Percentiles rank a stretch among this genome's conserved stretches.
These are phyloP conservation scores for Celastrina argiolus DNA, from an alignment of 2,888 invertebrate genomes.

Conservation along the genomic window DNA sequence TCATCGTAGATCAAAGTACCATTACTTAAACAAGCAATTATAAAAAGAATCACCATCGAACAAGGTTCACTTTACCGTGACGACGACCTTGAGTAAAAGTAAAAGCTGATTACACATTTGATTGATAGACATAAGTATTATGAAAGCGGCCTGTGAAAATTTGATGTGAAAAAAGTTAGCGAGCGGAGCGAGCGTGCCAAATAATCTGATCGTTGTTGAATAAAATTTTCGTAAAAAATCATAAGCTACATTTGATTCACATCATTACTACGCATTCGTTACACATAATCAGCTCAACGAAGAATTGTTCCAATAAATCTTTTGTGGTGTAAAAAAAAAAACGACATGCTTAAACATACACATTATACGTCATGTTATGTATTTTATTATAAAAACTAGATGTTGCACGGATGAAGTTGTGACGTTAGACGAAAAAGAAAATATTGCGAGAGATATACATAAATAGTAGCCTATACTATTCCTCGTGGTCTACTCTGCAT, in stretches of 20 bases:
- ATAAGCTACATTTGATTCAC: neutral
- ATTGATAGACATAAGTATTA: constrained; percentile 19
- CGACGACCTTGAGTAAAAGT: constrained; percentile 70
- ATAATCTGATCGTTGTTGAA: neutral
- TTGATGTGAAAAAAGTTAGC: neutral
- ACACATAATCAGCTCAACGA: neutral
- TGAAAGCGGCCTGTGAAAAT: neutral
- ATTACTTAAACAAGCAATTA: too few species aligned
- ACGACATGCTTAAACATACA: too few species aligned
- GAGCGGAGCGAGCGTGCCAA: neutral
- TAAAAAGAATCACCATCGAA: neutral
- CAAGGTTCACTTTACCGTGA: constrained; percentile 13
- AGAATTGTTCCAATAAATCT: neutral
- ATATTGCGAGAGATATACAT: too few species aligned
- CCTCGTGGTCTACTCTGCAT: too few species aligned
- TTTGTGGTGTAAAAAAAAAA: neutral
- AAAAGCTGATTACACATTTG: constrained; percentile 31
- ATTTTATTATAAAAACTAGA: too few species aligned
- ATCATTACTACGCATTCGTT: neutral
- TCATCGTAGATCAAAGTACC: neutral
- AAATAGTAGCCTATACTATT: too few species aligned
- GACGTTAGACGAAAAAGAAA: too few species aligned
- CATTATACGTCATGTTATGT: neutral
- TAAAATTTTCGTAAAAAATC: neutral
- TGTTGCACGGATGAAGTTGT: too few species aligned